Base-by-base conservation (phyloP, 1,140 invertebrate genomes). In the Pogonomyrmex californicus region DNA sequence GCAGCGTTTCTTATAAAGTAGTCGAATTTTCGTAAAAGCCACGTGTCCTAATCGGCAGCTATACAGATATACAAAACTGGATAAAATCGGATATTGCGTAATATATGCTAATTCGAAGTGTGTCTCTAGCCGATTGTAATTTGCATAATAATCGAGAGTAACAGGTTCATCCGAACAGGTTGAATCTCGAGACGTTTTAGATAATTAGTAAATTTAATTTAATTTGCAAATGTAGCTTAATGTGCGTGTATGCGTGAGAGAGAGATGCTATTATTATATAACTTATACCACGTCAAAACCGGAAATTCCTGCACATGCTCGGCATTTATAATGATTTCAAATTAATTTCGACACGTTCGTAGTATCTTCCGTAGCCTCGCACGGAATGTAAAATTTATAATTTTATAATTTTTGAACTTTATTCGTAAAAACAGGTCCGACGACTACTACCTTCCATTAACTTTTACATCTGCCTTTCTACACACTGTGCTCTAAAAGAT, bases 11-110 rank as follows among this genome's bases (percentile, higher is more conserved):
- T 85, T 10, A 17, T 65, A 85, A 78, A 65, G 60, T 17, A 41
- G 4, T 14, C 5, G 23, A 85, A 63, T 85, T 54, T 85, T 58
- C 73, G 36, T 47, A 49, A 76, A 33, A 78, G 23, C 12, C 17
- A 7, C 14, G 12, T 10, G 17, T 56, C 0, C 33, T 33, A 44
- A 85, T 51, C 47, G 75, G 17, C 49, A 49, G 56, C 71, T 14
- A 56, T 49, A 56, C 38, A 14, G 47, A 23, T 23, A 23, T 23
- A 23, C 54, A 47, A 51, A 71, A 73, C 14, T 33, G 38, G 5
- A 60, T 33, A 82, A 73, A 77, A 71, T 86, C 41, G 23, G 23
- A 12, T 33, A 82, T 88, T 87, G 10, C 76, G 49, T 23, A 87
- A 83, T 33, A 33, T 71, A 82, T 83, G 79, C 54, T 49, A 83